phyloP scores from a whole-genome alignment of 2,888 invertebrate genomes.

The Rosalia funebris region DNA sequence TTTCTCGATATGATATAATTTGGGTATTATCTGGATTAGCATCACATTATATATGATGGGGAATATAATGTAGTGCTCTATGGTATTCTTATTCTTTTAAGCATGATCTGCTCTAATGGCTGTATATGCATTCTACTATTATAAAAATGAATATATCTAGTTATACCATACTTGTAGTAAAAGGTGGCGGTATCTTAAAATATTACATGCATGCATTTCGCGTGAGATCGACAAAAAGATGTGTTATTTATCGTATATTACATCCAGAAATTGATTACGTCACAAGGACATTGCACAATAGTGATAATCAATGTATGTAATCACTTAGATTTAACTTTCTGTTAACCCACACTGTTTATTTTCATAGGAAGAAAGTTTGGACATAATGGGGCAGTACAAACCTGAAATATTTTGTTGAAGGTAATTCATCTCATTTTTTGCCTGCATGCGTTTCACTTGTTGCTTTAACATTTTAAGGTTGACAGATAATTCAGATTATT shows the following conservation, averaged over 20 bases:
- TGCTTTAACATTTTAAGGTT: too few species aligned
- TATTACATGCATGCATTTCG: background rate
- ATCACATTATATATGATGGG: too few species aligned
- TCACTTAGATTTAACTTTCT: constrained; percentile 44
- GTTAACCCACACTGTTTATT: constrained; percentile 68
- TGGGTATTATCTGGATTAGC: too few species aligned
- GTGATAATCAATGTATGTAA: constrained; percentile 34
- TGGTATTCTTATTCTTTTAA: too few species aligned
- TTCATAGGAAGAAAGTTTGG: constrained; percentile 77
- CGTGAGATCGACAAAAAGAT: too few species aligned
- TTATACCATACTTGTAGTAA: background rate
- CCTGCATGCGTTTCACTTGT: constrained; percentile 4
- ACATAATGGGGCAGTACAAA: constrained; percentile 82
- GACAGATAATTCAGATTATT: too few species aligned
- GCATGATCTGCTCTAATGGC: background rate
- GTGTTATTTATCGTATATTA: too few species aligned
- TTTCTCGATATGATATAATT: too few species aligned
- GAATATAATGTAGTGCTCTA: too few species aligned
- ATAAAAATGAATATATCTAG: background rate
- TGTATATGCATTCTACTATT: background rate
- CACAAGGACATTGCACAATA: constrained; percentile 54
- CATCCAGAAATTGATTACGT: background rate
- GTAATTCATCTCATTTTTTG: constrained; percentile 60
- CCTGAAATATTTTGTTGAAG: constrained; percentile 84
- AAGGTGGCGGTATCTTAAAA: background rate